Conservation (phyloP, 2,888 invertebrate genomes). For the Eupithecia vulgata region DNA sequence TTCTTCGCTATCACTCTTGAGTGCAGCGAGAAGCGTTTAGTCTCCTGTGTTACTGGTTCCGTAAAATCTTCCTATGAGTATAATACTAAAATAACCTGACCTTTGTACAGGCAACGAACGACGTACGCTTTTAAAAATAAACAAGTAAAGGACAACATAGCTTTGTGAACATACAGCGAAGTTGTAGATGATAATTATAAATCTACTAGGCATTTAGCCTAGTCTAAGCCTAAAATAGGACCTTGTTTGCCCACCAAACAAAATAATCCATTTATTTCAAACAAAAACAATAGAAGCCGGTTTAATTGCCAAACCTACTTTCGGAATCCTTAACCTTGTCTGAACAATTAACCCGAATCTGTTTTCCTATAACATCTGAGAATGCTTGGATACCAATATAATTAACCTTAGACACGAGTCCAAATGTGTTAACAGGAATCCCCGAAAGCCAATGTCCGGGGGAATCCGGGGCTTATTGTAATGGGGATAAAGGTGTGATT, state of each 20-base stretch:
- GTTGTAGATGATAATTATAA: not conserved
- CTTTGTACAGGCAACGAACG: conserved; percentile 2
- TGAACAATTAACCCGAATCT: conserved; percentile 52
- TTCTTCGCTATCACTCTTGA: conserved; percentile 20
- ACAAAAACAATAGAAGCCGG: conserved; percentile 32
- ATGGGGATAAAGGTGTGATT: conserved; percentile 61
- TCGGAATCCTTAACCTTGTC: conserved; percentile 35
- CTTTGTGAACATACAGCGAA: not conserved
- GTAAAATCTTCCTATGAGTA: not conserved
- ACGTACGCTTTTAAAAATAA: not conserved
- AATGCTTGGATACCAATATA: conserved; percentile 79
- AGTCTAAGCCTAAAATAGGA: not conserved
- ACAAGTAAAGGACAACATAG: not conserved
- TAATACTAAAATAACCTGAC: conserved; percentile 8
- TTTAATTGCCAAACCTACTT: conserved; percentile 30
- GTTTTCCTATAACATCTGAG: conserved; percentile 67
- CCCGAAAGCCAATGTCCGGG: conserved; percentile 61
- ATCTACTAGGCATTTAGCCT: not conserved
- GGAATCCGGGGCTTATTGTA: conserved; percentile 60
- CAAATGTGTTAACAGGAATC: conserved; percentile 81
- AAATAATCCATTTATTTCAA: conserved; percentile 23
- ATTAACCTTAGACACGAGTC: conserved; percentile 82
- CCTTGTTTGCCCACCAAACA: not conserved
- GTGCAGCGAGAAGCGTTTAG: not conserved
- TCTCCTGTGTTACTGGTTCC: conserved; percentile 2